phyloP scores from a whole-genome alignment of 2,113 vertebrate species.

The Chionis minor region DNA sequence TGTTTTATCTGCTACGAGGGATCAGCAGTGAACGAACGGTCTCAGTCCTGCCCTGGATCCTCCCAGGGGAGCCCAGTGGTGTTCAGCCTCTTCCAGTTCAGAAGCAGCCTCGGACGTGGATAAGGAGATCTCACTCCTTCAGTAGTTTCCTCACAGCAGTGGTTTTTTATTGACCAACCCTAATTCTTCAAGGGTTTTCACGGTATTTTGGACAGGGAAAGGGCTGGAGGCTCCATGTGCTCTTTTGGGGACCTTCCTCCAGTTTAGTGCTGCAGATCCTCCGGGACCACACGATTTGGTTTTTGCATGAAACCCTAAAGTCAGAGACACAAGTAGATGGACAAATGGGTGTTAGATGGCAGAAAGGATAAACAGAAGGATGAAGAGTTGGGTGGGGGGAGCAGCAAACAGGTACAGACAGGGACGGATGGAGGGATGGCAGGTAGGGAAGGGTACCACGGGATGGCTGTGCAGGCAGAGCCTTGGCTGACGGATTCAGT shows the following conservation, averaged over 20 bases:
- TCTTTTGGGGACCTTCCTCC: background rate
- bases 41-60: background rate
- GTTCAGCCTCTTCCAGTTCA: background rate
- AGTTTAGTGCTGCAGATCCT: background rate
- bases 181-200: background rate
- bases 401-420: fast-evolving
- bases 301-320: background rate
- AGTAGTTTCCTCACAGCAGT: background rate
- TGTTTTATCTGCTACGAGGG: background rate
- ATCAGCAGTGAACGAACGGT: fast-evolving
- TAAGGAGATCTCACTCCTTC: background rate
- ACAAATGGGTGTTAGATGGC: background rate
- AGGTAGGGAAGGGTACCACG: fast-evolving
- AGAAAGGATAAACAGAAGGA: background rate
- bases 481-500: background rate
- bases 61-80: background rate
- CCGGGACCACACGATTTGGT: too few species aligned
- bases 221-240: fast-evolving
- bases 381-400: background rate
- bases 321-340: background rate
- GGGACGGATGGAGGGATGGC: background rate
- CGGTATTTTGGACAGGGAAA: fast-evolving
- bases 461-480: background rate
- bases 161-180: background rate
- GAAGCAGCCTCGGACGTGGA: background rate